A percentile compares a stretch with the other conserved stretches of the same genome.
phyloP scores from a whole-genome alignment of 1,140 invertebrate genomes.

The Euglossa dilemma region DNA sequence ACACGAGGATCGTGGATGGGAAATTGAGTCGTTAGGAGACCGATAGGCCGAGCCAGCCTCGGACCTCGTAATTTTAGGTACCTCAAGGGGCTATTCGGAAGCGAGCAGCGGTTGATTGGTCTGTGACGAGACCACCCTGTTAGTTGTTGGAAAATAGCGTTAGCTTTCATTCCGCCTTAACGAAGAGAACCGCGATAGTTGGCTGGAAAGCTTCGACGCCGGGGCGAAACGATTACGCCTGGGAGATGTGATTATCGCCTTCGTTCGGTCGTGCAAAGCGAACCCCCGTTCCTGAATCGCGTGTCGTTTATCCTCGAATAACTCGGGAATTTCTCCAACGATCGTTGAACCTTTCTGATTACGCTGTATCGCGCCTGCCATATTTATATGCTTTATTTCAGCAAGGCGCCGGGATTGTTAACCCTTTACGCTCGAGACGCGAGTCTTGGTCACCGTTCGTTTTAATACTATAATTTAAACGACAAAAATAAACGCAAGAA shows the following conservation, averaged over 20 bases:
- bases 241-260: constrained; percentile 13
- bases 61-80: constrained; percentile 58
- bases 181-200: neutral
- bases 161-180: constrained; percentile 8
- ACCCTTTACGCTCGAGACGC: too few species aligned
- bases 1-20: constrained; percentile 4
- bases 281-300: neutral
- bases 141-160: constrained; percentile 38
- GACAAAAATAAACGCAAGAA: too few species aligned
- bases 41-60: constrained; percentile 17
- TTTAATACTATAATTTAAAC: too few species aligned
- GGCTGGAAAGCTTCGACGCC: neutral
- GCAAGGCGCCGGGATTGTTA: too few species aligned
- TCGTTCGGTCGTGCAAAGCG: neutral
- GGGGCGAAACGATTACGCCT: neutral
- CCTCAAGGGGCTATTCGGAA: constrained; percentile 24
- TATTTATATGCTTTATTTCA: too few species aligned
- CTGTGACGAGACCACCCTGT: constrained; percentile 40
- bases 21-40: constrained; percentile 64
- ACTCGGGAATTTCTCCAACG: neutral
- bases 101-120: constrained; percentile 8
- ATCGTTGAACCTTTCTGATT: neutral
- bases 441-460: too few species aligned
- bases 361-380: neutral
- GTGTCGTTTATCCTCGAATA: neutral